These are phyloP conservation scores for Nesogale talazaci DNA, from an alignment of 2,113 vertebrate species.

Conservation along the genomic window DNA sequence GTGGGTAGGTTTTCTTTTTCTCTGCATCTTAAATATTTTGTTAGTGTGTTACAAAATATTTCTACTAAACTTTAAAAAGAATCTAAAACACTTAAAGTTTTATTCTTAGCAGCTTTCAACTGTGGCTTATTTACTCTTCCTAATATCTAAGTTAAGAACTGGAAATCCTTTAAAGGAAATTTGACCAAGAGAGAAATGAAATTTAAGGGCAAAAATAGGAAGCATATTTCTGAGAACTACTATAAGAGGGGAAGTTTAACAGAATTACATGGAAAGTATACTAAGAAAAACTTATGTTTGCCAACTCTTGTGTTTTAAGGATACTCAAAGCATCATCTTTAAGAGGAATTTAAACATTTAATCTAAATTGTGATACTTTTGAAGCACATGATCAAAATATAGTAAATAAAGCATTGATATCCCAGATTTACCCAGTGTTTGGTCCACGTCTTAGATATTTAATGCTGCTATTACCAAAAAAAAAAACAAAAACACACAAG, in stretches of 20 bases:
- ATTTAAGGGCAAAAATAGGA: background rate
- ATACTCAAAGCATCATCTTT: too few species aligned
- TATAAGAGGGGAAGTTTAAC: background rate
- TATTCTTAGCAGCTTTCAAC: too few species aligned
- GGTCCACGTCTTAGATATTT: too few species aligned
- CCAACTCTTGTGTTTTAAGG: too few species aligned
- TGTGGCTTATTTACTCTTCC: background rate
- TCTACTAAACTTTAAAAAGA: background rate
- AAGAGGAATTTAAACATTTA: too few species aligned
- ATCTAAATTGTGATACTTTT: too few species aligned
- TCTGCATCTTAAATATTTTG: background rate
- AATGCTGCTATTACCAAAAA: too few species aligned
- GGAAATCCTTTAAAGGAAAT: background rate
- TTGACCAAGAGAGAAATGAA: background rate
- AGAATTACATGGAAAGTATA: background rate
- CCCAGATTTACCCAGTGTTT: too few species aligned
- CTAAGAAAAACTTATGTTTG: too few species aligned
- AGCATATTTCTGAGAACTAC: slow-evolving; percentile 1
- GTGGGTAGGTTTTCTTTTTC: background rate
- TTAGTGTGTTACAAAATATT: background rate
- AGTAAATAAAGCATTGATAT: too few species aligned
- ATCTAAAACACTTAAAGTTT: background rate
- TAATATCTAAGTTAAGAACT: background rate
- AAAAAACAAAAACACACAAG: too few species aligned
- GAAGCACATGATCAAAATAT: too few species aligned